phyloP scores from a whole-genome alignment of 2,797 vertebrate species.

The Falco peregrinus region DNA sequence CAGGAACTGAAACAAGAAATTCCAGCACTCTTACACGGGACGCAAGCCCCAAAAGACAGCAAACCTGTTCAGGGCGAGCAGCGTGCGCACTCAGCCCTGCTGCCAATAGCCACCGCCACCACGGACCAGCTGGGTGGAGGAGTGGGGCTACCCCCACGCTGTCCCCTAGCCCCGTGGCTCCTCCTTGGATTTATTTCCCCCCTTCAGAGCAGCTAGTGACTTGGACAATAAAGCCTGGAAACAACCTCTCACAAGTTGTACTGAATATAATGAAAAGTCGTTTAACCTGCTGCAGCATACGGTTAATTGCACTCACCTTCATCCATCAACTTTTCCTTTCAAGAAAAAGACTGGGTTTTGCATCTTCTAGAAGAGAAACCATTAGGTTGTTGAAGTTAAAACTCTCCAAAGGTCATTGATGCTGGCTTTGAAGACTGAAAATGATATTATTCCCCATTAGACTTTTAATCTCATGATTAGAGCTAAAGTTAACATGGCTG shows the following conservation, averaged over 20 bases:
- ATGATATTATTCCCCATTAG: constrained; percentile 53
- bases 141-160: neutral
- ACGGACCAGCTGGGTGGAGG: fast-evolving
- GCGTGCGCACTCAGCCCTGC: neutral
- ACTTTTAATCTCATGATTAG: constrained; percentile 63
- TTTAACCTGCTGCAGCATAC: fast-evolving
- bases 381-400: constrained; percentile 25
- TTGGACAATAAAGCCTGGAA: neutral
- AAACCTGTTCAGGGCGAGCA: neutral
- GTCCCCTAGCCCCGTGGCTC: neutral
- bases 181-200: neutral
- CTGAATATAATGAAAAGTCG: neutral
- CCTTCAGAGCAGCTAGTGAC: neutral
- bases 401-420: constrained; percentile 57
- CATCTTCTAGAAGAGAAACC: neutral
- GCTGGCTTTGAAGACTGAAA: constrained; percentile 52
- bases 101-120: neutral
- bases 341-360: neutral
- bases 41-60: neutral
- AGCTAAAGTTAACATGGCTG: constrained; percentile 54
- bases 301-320: neutral
- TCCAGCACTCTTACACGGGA: constrained; percentile 55
- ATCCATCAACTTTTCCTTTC: neutral
- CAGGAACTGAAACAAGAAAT: constrained; percentile 69
- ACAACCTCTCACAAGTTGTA: neutral